These are phyloP conservation scores for Sinocyclocheilus anophthalmus DNA, from an alignment of 2,113 vertebrate genomes.

Conservation along the genomic window DNA sequence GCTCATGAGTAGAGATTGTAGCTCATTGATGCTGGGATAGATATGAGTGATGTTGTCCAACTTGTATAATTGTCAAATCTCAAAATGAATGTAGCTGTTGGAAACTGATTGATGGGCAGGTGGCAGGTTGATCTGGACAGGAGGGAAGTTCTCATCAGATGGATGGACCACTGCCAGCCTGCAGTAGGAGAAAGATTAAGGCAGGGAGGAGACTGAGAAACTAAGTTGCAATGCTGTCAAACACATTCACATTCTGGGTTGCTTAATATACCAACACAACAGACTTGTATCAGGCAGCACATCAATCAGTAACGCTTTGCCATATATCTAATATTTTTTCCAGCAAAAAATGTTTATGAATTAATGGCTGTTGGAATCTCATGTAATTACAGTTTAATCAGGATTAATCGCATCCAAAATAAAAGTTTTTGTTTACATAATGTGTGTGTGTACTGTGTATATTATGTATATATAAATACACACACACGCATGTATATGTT, in stretches of 20 bases:
- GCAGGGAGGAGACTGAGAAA: neutral
- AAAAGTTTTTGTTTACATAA: too few species aligned
- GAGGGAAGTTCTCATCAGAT: slow-evolving; percentile 24
- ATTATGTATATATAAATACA: too few species aligned
- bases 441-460: too few species aligned
- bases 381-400: neutral
- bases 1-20: slow-evolving; percentile 1
- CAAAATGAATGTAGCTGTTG: slow-evolving; percentile 17
- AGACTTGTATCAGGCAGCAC: neutral
- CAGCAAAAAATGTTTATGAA: neutral
- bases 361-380: neutral
- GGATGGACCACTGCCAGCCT: slow-evolving; percentile 45
- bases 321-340: neutral
- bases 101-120: slow-evolving; percentile 53
- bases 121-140: slow-evolving; percentile 44
- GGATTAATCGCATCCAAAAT: too few species aligned
- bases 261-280: neutral
- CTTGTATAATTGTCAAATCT: slow-evolving; percentile 25
- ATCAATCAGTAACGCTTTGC: neutral
- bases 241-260: neutral
- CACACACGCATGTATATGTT: too few species aligned
- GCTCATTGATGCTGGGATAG: slow-evolving; percentile 35
- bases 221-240: slow-evolving; percentile 5
- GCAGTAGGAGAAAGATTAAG: slow-evolving; percentile 15
- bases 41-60: slow-evolving; percentile 18